Evolutionary conservation across 2,113 vertebrate genomes (phyloP), one percentile per base, ranked within the genome.

Genomic region (Neogobius melanostomus): DNA sequence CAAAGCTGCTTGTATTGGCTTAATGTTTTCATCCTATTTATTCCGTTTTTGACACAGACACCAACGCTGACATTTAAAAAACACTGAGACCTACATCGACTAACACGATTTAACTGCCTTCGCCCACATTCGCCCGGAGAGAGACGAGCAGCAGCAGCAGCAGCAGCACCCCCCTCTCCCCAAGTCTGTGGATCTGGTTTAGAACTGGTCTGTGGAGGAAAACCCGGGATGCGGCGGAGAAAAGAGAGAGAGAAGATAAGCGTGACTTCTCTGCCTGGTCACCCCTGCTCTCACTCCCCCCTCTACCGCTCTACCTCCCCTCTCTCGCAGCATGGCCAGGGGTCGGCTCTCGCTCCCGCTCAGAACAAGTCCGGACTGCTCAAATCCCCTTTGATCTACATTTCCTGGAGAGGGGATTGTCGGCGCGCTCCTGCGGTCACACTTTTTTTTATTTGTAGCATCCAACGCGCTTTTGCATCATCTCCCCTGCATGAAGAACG

Each of bases 371-470:
- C 88, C 74, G 74, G 82, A 86, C 90, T 87, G 73, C 87, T 90
- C 91, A 89, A 91, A 90, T 91, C 89, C 79, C 11, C 88, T 90
- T 91, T 91, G 87, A 92, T 91, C 84, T 89, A 74, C 43, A 47
- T 87, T 89, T 91, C 89, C 85, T 90, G 83, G 76, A 90, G 88
- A 88, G 85, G 75, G 90, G 90, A 91, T 91, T 91, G 90, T 90
- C 80, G 80, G 84, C 81, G 79, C 44, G 61, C 75, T 85, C 86
- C 84, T 77, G 73, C 85, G 85, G 71, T 86, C 86, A 80, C 85
- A 83, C 83, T 36, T 36, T 36, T 36, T 36, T 36, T 36, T 21
- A 1, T 36, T 36, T 87, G 82, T 83, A 77, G 50, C 75, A 89
- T 72, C 74, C 84, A 72, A 76, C 52, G 71, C 83, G 81, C 64